Base-by-base conservation (phyloP, 2,113 vertebrate genomes). In the Synodontis membranacea region DNA sequence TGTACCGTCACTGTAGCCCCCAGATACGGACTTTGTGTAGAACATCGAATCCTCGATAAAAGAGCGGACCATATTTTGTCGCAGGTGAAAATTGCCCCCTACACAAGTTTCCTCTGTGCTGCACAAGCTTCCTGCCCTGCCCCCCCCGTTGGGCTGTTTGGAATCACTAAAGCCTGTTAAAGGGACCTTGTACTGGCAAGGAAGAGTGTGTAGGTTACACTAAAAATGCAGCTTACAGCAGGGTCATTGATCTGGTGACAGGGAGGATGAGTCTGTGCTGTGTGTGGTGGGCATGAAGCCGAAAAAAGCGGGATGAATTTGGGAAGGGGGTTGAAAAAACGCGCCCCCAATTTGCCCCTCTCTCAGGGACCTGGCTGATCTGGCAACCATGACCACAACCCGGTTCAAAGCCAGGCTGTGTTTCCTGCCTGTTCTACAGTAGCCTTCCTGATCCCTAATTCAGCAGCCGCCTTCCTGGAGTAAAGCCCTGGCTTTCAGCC, bases 381-480 rank as follows among this genome's bases (percentile, higher is more conserved):
- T 82, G 85, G 46, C 80, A 75, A 60, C n/a, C 80, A 37, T 86
- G 56, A 75, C 66, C 50, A 44, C 79, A 74, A 82, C 85, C 50
- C 31, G 21, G 9, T 70, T 60, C 80, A 76, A 44, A 87, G 52
- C 28, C 82, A 86, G 48, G 52, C 60, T 42, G 54, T 81, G 82
- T 34, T 64, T 72, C 23, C 56, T 84, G 82, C 64, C 85, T 74
- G 85, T 81, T 89, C 56, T 82, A 84, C 72, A 80, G 72, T 70
- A 86, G 48, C 39, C 70, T 75, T 83, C 66, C 52, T 64, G 74
- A 88, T 75, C 70, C 56, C 54, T 66, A 58, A 70, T 86, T 86
- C 85, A 81, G 85, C 21, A 72, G 60, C 48, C 78, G 50, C 85
- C 85, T 80, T 85, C 64, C 68, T 86, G 86, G 86, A 86, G 46